Conservation (phyloP, 2,888 invertebrate species). For the Nymphalis urticae region DNA sequence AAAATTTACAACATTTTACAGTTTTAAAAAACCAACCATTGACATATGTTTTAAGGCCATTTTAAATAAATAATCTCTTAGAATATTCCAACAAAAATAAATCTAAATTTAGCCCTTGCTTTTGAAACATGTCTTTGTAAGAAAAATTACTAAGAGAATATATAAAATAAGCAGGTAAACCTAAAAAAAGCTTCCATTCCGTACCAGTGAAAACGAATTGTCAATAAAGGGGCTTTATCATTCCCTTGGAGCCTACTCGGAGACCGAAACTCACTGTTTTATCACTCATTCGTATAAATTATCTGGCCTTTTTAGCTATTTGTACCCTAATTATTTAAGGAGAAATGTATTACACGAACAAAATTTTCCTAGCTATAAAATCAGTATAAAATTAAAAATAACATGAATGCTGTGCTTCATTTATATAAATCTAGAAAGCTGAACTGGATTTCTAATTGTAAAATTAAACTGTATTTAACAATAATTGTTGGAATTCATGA, state of each 20-base stretch:
- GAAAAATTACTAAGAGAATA: conserved; percentile 5
- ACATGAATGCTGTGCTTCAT: neutral
- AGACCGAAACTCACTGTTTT: conserved; percentile 39
- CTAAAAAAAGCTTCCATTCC: conserved; percentile 43
- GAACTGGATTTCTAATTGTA: too few relatives aligned
- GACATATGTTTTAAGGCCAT: too few relatives aligned
- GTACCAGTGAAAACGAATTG: conserved; percentile 52
- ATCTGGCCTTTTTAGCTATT: conserved; percentile 22
- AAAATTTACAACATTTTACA: too few relatives aligned
- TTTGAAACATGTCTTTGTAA: neutral
- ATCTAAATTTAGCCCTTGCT: too few relatives aligned
- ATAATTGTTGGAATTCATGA: too few relatives aligned
- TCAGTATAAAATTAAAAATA: neutral
- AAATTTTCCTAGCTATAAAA: neutral
- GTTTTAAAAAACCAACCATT: too few relatives aligned
- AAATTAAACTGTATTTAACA: too few relatives aligned
- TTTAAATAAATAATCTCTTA: too few relatives aligned
- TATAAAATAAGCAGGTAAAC: conserved; percentile 43
- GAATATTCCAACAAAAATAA: too few relatives aligned
- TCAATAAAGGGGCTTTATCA: conserved; percentile 50
- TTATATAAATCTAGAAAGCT: too few relatives aligned
- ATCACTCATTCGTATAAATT: conserved; percentile 33
- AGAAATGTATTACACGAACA: neutral
- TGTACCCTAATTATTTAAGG: conserved; percentile 12
- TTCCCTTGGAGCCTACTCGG: conserved; percentile 36